A percentile compares a stretch with the other conserved stretches of the same genome.
These are phyloP conservation scores for Itoplectis maculator DNA, from an alignment of 2,888 invertebrate species.

Conservation along the genomic window DNA sequence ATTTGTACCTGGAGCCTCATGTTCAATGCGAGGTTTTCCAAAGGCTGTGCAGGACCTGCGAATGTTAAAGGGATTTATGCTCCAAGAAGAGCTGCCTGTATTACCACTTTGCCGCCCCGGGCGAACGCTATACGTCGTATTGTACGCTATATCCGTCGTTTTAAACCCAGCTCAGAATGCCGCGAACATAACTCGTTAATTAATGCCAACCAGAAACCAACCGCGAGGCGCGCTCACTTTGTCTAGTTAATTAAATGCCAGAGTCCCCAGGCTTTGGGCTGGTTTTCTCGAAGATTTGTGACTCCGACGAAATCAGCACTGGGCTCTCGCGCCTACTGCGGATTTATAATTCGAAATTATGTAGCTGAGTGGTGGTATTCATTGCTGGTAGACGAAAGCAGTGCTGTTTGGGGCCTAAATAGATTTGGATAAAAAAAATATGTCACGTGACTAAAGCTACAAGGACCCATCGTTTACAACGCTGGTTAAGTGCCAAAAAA, in stretches of 20 bases:
- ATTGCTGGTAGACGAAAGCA: background rate
- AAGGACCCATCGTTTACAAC: background rate
- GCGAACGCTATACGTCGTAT: constrained; percentile 8
- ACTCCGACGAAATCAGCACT: constrained; percentile 30
- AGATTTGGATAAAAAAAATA: background rate
- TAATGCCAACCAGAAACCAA: constrained; percentile 46
- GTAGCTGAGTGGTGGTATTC: background rate
- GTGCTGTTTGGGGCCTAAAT: background rate
- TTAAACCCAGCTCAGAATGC: constrained; percentile 35
- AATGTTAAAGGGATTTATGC: constrained; percentile 16
- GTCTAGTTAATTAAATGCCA: constrained; percentile 61
- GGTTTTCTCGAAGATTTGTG: constrained; percentile 47
- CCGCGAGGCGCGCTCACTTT: constrained; percentile 50
- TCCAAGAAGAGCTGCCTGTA: constrained; percentile 18
- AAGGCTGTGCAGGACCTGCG: constrained; percentile 20
- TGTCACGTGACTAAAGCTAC: background rate
- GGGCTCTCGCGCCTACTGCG: background rate
- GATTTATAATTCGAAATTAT: constrained; percentile 32
- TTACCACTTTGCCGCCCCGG: background rate
- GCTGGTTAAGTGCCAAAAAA: constrained; percentile 4
- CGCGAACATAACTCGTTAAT: constrained; percentile 62
- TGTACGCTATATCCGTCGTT: constrained; percentile 18
- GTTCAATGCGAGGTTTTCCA: constrained; percentile 39
- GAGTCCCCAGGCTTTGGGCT: constrained; percentile 34
- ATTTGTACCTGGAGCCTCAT: constrained; percentile 42